Percentiles rank a stretch among this genome's conserved stretches.
Conservation (phyloP, 2,113 vertebrate genomes). For the Oncorhynchus keta region DNA sequence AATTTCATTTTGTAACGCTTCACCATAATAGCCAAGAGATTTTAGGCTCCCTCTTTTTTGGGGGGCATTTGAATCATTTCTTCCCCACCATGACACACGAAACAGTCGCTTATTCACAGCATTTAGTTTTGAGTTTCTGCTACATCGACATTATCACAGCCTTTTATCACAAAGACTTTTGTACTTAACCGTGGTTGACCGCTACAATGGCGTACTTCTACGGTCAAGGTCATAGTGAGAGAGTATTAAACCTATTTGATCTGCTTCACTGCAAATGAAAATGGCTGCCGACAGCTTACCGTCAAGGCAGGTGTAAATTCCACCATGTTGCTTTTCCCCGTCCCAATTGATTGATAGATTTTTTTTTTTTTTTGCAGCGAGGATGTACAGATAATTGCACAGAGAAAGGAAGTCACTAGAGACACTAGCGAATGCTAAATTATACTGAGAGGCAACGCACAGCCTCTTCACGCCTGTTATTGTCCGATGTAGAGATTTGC, state of each 20-base stretch:
- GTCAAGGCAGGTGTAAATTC: not conserved
- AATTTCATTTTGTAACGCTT: not conserved
- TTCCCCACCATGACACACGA: not conserved
- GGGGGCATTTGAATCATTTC: not conserved
- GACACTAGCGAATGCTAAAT: constrained; percentile 15
- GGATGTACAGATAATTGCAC: constrained; percentile 10
- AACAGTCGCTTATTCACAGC: not conserved
- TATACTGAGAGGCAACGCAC: constrained; percentile 50
- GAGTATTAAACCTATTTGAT: not conserved
- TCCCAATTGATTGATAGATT: not conserved
- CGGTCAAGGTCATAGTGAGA: not conserved
- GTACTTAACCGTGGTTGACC: constrained; percentile 25
- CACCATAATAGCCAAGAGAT: constrained; percentile 3
- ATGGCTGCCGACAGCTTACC: constrained; percentile 11
- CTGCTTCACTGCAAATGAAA: constrained; percentile 17
- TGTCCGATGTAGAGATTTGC: constrained; percentile 82
- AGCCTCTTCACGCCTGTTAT: constrained; percentile 43
- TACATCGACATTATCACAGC: constrained; percentile 14
- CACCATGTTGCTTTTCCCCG: constrained; percentile 33
- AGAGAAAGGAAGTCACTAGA: not conserved
- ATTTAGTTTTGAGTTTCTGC: not conserved
- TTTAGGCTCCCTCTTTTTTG: not conserved
- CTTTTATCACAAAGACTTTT: constrained; percentile 22
- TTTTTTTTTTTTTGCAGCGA: constrained; percentile 20
- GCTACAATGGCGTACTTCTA: constrained; percentile 8